Percentiles rank a stretch among this genome's conserved stretches.
Conservation (phyloP, 2,888 invertebrate genomes). For the Myopa testacea region DNA sequence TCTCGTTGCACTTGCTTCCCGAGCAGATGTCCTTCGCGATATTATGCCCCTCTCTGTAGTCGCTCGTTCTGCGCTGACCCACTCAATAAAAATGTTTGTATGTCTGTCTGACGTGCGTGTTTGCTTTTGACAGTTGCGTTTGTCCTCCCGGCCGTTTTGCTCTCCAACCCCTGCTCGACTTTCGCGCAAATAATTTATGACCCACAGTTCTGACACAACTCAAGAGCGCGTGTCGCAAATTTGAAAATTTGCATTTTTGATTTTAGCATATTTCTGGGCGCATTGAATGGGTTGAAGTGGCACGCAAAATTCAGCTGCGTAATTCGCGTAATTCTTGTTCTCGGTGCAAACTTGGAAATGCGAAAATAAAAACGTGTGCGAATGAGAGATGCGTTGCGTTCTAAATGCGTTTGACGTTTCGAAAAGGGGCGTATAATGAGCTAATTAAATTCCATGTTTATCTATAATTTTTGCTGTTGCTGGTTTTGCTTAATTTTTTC, state of each 20-base stretch:
- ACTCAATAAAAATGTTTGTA: no score
- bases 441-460: background rate
- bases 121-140: background rate
- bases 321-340: background rate
- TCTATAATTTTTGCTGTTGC: background rate
- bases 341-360: background rate
- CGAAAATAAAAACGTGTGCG: background rate
- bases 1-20: no score
- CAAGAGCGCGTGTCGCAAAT: background rate
- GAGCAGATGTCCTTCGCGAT: no score
- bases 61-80: no score
- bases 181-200: background rate
- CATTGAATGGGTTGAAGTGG: background rate
- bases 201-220: background rate
- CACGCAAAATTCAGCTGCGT: background rate
- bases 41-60: no score
- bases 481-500: background rate
- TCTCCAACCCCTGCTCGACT: background rate
- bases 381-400: background rate
- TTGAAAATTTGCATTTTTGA: slow-evolving; percentile 9
- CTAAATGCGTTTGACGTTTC: background rate
- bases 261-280: background rate
- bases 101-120: background rate
- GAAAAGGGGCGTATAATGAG: background rate
- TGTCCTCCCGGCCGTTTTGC: background rate